Evolutionary conservation across 2,888 invertebrate species (phyloP), one percentile per base, ranked within the genome.

Genomic region (Campaea margaritaria): DNA sequence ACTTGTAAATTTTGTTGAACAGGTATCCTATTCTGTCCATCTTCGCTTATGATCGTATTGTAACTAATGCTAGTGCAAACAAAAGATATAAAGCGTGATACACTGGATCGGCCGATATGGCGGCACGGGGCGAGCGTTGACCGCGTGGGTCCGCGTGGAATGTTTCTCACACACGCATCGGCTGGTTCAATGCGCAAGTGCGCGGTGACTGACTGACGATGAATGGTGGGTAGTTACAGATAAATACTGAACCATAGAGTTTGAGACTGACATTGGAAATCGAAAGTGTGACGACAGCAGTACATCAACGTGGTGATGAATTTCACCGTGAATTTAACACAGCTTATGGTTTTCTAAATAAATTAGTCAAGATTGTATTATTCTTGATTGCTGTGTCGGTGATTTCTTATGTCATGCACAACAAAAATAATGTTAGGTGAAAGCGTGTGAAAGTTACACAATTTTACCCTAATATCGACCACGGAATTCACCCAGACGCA

Each of bases 71-170:
- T 49, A 58, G 56, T 52, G 54, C 49, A 60, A 61, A 49, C 38
- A 64, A 58, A 45, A 50, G 27, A 46, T 7, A 31, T 31, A 31
- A 31, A 9, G 10, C 9, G 31, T 31, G 49, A 39, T 13, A 7
- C 28, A n/a, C 13, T 34, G 0, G 28, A 52, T 44, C 36, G 16
- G 16, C 36, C 36, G 43, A 46, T 51, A 54, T 47, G 44, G 44
- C 42, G 38, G 43, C 34, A 44, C 28, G 39, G 14, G 34, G 36
- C 51, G 59, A 59, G 34, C 65, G 15, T 59, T 62, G 65, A 67
- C 67, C 64, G 64, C 51, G 41, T 13, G 54, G 59, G 65, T 64
- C 67, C 64, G 64, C 51, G 41, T 13, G 54, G 59, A 58, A 65
- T 63, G 63, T 50, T 16, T 39, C 56, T 57, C 53, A 50, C 55